Evolutionary conservation across 2,888 invertebrate genomes (phyloP).

Genomic region (Listrodromus nycthemerus): DNA sequence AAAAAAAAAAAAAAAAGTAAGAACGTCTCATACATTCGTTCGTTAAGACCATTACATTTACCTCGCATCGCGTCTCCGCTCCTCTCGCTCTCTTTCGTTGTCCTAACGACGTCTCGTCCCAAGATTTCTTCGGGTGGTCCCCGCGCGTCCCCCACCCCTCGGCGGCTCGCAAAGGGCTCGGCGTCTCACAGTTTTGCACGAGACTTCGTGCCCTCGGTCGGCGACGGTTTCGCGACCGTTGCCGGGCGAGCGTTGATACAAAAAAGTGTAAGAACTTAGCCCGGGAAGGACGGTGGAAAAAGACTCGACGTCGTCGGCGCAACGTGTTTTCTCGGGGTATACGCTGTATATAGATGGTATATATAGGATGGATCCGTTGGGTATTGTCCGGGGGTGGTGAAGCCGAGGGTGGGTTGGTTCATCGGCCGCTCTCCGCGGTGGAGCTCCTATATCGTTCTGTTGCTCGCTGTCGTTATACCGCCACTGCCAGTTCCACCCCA

Average conservation of each 20-base stretch:
- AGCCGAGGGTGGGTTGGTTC: slow-evolving; percentile 75
- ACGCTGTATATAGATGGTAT: slow-evolving; percentile 1
- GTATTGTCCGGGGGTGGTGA: slow-evolving; percentile 74
- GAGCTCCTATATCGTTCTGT: slow-evolving; percentile 54
- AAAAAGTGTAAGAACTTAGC: slow-evolving; percentile 51
- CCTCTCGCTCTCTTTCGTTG: slow-evolving; percentile 1
- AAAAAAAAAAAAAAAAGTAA: neutral
- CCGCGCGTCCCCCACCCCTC: slow-evolving; percentile 9
- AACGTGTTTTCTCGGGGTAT: slow-evolving; percentile 14
- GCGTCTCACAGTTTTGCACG: slow-evolving; percentile 12
- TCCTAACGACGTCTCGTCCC: slow-evolving; percentile 18
- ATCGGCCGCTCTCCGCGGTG: slow-evolving; percentile 70
- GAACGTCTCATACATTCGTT: slow-evolving; percentile 13
- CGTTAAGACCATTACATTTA: slow-evolving; percentile 24
- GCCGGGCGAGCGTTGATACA: slow-evolving; percentile 36
- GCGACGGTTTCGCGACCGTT: slow-evolving; percentile 25
- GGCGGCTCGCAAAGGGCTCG: slow-evolving; percentile 22
- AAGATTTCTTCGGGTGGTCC: slow-evolving; percentile 29
- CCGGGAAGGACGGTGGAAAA: slow-evolving; percentile 10
- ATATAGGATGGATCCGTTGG: slow-evolving; percentile 73
- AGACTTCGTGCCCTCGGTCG: neutral
- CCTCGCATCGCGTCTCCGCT: slow-evolving; percentile 10
- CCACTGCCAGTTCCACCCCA: slow-evolving; percentile 59
- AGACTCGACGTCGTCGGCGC: slow-evolving; percentile 15
- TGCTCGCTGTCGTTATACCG: slow-evolving; percentile 53